A percentile compares a stretch with the other conserved stretches of the same genome.
Evolutionary conservation across 2,888 invertebrate species (phyloP).

Genomic region (Erebia aethiops): DNA sequence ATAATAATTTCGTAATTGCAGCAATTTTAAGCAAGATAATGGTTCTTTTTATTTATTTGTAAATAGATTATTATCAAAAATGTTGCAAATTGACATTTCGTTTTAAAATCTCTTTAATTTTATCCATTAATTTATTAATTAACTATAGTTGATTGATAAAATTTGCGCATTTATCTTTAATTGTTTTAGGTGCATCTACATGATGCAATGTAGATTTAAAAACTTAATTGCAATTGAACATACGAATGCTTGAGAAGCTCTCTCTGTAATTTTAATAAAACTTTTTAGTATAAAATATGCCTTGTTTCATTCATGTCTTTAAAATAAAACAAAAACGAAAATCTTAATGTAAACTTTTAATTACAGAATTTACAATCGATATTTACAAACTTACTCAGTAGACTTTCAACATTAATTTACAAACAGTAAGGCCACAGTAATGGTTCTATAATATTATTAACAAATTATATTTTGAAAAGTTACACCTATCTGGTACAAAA

Average conservation of each 20-base stretch:
- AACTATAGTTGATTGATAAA: neutral
- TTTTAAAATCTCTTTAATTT: constrained; percentile 19
- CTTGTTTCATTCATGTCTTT: constrained; percentile 1
- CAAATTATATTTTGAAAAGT: neutral
- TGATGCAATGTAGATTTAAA: constrained; percentile 32
- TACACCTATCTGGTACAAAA: constrained; percentile 3
- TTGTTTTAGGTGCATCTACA: constrained; percentile 17
- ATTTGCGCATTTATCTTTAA: neutral
- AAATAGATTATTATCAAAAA: constrained; percentile 22
- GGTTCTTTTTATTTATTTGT: constrained; percentile 27
- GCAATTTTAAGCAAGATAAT: neutral
- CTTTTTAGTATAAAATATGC: constrained; percentile 11
- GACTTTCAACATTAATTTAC: neutral
- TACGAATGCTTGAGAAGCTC: constrained; percentile 42
- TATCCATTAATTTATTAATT: neutral
- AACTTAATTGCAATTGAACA: constrained; percentile 34
- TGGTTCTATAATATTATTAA: neutral
- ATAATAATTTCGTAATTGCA: constrained; percentile 2
- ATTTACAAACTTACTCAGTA: constrained; percentile 42
- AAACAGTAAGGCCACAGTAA: neutral
- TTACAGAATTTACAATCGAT: constrained; percentile 46
- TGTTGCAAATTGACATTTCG: constrained; percentile 2
- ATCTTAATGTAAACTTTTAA: constrained; percentile 38
- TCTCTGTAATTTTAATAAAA: constrained; percentile 36
- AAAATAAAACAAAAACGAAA: constrained; percentile 28